Conservation (phyloP, 2,888 invertebrate genomes). For the Callyntrura sp. region DNA sequence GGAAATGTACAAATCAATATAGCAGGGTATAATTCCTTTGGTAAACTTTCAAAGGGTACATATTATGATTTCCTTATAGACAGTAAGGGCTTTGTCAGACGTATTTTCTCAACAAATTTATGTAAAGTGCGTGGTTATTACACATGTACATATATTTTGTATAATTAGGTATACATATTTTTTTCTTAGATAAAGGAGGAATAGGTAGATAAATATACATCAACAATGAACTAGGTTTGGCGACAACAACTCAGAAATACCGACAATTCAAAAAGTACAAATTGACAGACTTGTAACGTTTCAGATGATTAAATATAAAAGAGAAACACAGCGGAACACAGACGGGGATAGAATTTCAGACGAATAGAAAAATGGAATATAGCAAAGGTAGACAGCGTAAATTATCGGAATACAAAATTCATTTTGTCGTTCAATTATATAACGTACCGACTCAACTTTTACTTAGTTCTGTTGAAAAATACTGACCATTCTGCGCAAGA, state of each 20-base stretch:
- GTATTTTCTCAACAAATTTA: conserved; percentile 42
- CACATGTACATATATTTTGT: neutral
- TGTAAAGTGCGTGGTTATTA: neutral
- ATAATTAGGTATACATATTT: neutral
- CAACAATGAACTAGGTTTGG: neutral
- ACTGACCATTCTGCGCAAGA: conserved; percentile 1
- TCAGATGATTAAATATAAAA: too few relatives aligned
- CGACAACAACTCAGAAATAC: too few relatives aligned
- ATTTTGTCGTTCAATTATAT: neutral
- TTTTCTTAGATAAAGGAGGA: neutral
- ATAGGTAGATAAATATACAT: neutral
- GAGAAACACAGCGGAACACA: too few relatives aligned
- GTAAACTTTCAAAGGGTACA: neutral
- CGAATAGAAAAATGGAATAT: neutral
- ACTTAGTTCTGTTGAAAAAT: conserved; percentile 18
- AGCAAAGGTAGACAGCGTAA: neutral
- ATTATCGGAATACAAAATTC: neutral
- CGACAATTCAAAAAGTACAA: too few relatives aligned
- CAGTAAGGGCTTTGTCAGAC: conserved; percentile 38
- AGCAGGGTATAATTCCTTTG: neutral
- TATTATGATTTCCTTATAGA: neutral
- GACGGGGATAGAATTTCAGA: neutral
- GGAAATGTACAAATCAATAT: conserved; percentile 37
- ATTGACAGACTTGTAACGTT: too few relatives aligned
- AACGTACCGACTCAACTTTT: too few relatives aligned